These are phyloP conservation scores for Progne subis DNA, from an alignment of 2,113 vertebrate species.

Conservation along the genomic window DNA sequence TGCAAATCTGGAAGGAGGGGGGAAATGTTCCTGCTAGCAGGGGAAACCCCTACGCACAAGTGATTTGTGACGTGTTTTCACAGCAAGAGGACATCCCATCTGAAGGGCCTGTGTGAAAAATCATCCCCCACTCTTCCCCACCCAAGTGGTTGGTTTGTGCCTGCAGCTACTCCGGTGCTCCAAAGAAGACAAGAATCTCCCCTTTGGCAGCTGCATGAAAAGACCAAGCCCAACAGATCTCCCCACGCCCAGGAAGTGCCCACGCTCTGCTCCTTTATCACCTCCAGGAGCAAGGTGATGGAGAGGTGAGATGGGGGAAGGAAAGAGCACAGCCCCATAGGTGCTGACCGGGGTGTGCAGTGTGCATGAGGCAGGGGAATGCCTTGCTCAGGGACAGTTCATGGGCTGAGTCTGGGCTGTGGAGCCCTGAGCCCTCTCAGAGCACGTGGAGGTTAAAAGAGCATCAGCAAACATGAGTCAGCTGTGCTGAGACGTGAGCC, in stretches of 20 bases:
- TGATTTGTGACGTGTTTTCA: background rate
- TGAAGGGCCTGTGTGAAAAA: slow-evolving; percentile 45
- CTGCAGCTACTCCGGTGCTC: slow-evolving; percentile 24
- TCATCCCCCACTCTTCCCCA: slow-evolving; percentile 41
- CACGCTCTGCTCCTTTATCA: background rate
- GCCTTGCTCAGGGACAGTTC: background rate
- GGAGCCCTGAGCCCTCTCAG: background rate
- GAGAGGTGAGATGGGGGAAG: background rate
- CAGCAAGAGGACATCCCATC: background rate
- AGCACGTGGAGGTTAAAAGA: fast-evolving
- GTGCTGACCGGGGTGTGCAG: background rate
- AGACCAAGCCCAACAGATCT: background rate
- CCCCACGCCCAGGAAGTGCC: background rate
- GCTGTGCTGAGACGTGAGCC: background rate
- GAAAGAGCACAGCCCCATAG: background rate
- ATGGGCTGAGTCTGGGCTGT: background rate
- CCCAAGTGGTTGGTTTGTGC: slow-evolving; percentile 29
- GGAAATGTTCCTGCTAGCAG: background rate
- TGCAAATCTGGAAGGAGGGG: background rate
- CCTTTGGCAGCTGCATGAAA: slow-evolving; percentile 3
- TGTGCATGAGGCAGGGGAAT: background rate
- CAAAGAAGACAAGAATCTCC: slow-evolving; percentile 49
- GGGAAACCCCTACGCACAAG: background rate
- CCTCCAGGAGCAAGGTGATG: background rate
- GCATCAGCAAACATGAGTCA: background rate